phyloP scores from a whole-genome alignment of 2,113 vertebrate species.

The Platysteira castanea region DNA sequence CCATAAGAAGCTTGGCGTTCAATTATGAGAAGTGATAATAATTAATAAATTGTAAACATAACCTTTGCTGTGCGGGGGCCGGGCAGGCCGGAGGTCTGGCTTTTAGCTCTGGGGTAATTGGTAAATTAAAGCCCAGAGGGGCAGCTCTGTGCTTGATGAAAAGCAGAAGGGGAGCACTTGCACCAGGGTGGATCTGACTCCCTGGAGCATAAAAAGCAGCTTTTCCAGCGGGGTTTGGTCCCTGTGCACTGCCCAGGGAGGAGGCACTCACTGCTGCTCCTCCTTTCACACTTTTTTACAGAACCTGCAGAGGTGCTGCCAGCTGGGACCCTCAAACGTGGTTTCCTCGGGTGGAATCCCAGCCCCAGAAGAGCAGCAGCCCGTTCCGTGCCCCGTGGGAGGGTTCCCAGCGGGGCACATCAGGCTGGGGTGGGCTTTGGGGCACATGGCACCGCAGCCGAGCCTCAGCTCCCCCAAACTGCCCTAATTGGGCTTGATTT shows the following conservation, averaged over 20 bases:
- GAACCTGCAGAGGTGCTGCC: not conserved
- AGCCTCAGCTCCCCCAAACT: not conserved
- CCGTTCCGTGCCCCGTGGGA: fast-evolving
- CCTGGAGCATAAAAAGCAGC: not conserved
- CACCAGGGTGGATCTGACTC: not conserved
- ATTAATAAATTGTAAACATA: slow-evolving; percentile 54
- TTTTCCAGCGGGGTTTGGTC: not conserved
- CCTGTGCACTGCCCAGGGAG: not conserved
- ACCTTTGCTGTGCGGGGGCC: not conserved
- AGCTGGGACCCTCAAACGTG: fast-evolving
- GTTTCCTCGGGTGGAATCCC: not conserved
- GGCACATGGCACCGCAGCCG: not conserved
- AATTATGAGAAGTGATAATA: slow-evolving; percentile 41
- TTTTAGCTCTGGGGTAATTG: not conserved
- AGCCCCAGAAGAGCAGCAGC: not conserved
- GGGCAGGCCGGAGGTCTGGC: not conserved
- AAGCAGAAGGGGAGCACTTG: not conserved
- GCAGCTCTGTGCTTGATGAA: not conserved
- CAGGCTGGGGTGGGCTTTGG: not conserved
- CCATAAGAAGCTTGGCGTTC: not conserved
- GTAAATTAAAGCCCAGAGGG: not conserved
- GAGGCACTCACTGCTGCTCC: not conserved
- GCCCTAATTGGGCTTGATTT: not conserved
- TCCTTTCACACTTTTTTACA: not conserved
- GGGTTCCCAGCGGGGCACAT: not conserved